phyloP scores from a whole-genome alignment of 2,888 invertebrate species.

The Lochmaea crataegi region DNA sequence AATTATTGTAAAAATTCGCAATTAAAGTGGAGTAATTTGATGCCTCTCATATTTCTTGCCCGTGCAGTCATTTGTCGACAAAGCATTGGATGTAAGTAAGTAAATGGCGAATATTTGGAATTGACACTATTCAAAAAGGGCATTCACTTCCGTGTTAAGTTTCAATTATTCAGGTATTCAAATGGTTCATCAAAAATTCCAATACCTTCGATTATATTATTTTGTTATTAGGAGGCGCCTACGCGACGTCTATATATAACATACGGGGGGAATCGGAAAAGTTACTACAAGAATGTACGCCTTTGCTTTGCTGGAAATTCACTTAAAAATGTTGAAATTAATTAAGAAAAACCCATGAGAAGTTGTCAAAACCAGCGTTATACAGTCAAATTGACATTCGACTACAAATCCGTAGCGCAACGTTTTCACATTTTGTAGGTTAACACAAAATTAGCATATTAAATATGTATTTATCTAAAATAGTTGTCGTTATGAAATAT shows the following conservation, averaged over 20 bases:
- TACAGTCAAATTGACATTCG: too few relatives aligned
- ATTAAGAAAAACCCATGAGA: too few relatives aligned
- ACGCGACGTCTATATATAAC: not conserved
- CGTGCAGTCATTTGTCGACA: constrained; percentile 29
- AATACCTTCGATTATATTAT: not conserved
- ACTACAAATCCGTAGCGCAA: too few relatives aligned
- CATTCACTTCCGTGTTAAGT: constrained; percentile 32
- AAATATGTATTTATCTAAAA: too few relatives aligned
- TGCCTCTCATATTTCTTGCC: constrained; percentile 6
- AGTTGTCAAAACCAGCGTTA: too few relatives aligned
- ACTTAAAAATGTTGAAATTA: too few relatives aligned
- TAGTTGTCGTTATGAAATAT: too few relatives aligned
- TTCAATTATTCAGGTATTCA: constrained; percentile 14
- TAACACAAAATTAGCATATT: too few relatives aligned
- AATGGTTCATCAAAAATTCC: constrained; percentile 4
- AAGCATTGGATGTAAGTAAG: constrained; percentile 29
- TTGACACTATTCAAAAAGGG: constrained; percentile 24
- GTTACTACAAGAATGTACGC: too few relatives aligned
- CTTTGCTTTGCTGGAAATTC: too few relatives aligned
- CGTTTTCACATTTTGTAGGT: too few relatives aligned
- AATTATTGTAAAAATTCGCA: too few relatives aligned
- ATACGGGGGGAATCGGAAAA: not conserved
- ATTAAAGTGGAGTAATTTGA: not conserved
- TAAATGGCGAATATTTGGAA: constrained; percentile 12
- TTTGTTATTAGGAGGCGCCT: constrained; percentile 3